These are phyloP conservation scores for Teleiodes luculella DNA, from an alignment of 2,888 invertebrate species.

Conservation along the genomic window DNA sequence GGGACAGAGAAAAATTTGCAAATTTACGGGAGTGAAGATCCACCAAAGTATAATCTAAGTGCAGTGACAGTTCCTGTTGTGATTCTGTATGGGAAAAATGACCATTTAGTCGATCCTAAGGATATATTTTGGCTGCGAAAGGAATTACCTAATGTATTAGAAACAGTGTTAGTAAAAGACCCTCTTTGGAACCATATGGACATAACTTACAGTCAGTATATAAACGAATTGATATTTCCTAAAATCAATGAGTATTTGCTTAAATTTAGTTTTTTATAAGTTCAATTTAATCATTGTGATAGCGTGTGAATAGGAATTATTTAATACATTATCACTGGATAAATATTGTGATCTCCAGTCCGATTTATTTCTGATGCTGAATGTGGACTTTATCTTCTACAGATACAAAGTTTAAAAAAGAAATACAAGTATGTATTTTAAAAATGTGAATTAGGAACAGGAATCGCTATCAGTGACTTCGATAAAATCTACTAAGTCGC, in stretches of 20 bases:
- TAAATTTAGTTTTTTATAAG: conserved; percentile 9
- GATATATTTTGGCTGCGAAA: conserved; percentile 75
- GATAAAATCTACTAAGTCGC: too few relatives aligned
- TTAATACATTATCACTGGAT: too few relatives aligned
- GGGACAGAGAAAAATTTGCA: conserved; percentile 43
- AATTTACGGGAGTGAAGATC: conserved; percentile 41
- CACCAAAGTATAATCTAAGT: conserved; percentile 50
- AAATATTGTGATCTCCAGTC: too few relatives aligned
- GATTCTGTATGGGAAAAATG: conserved; percentile 51
- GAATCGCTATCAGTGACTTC: too few relatives aligned
- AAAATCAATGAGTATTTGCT: conserved; percentile 21
- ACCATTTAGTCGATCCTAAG: conserved; percentile 79
- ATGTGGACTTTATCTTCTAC: too few relatives aligned
- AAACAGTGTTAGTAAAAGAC: conserved; percentile 74
- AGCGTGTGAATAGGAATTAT: too few relatives aligned
- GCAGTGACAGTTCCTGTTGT: conserved; percentile 47
- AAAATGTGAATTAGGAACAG: too few relatives aligned
- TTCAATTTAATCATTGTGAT: too few relatives aligned
- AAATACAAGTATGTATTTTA: too few relatives aligned
- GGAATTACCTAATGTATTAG: conserved; percentile 76
- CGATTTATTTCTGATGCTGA: too few relatives aligned
- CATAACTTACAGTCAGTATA: conserved; percentile 41
- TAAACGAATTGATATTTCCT: conserved; percentile 35
- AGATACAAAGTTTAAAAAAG: too few relatives aligned
- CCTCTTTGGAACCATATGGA: conserved; percentile 53